Base-by-base conservation (phyloP, 2,888 invertebrate genomes). In the Amblyteles armatorius region DNA sequence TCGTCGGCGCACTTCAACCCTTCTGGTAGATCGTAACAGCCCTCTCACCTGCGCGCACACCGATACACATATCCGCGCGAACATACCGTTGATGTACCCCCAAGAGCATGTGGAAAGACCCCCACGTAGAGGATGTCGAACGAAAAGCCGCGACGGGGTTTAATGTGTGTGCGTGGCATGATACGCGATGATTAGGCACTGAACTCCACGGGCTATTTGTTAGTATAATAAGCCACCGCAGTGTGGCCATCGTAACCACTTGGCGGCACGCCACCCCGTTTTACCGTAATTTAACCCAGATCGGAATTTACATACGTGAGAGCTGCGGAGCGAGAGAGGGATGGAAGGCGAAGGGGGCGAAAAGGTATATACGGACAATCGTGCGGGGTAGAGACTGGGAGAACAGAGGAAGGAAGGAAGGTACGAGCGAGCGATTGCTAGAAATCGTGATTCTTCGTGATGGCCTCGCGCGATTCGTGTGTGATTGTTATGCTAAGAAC, bases 191-290 rank as follows among this genome's bases (percentile, higher is more conserved):
- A 93, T 94, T 94, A 93, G 93, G 89, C 92, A 89, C 86, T 87
- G 91, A 91, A 91, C 93, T 93, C 92, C 90, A 91, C 90, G 92
- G 93, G 93, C 93, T 92, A 94, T 94, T 94, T 93, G 94, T 94
- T 93, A 94, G 94, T 94, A 93, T 94, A 94, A 94, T 94, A 93
- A 94, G 93, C 91, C 88, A 82, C 90, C 89, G 89, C 86, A 92
- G 93, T 92, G 92, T 92, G 93, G 93, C 92, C 90, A 92, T 91
- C 92, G 91, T 92, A 93, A 93, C 93, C 93, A 90, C 93, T 92
- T 86, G 92, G 87, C 91, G 90, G 91, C 93, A 94, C 93, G 94
- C 94, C 92, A 94, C 89, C 89, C 91, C 93, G 93, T 91, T 94
- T 93, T 93, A 92, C 88, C 92, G 92, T 93, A 93, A 94, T 94